Conservation (phyloP, 2,797 vertebrate genomes). For the Saguinus oedipus region DNA sequence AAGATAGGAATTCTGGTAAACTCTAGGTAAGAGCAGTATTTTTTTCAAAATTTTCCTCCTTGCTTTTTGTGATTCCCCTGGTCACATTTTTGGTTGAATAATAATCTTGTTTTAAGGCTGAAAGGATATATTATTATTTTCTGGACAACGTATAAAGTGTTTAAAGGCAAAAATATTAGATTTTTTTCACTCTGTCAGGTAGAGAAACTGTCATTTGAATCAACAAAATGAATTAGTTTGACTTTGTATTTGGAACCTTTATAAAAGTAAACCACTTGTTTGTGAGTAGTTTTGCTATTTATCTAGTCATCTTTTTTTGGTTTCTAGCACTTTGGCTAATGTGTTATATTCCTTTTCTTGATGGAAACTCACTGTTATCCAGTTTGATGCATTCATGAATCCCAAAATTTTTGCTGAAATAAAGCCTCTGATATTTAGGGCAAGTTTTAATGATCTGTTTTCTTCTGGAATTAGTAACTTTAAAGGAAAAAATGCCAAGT, state of each 20-base stretch:
- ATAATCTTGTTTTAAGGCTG: neutral
- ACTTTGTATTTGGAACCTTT: neutral
- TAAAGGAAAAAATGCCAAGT: constrained; percentile 26
- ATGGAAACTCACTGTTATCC: constrained; percentile 48
- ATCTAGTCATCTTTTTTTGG: neutral
- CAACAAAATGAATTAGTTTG: constrained; percentile 11
- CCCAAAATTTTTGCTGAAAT: constrained; percentile 46
- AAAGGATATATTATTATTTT: neutral
- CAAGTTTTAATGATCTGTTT: constrained; percentile 44
- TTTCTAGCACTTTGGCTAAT: neutral
- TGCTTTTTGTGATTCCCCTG: constrained; percentile 11
- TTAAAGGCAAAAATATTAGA: constrained; percentile 27
- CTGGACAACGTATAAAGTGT: neutral
- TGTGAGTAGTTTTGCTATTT: constrained; percentile 9
- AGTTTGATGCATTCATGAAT: constrained; percentile 36
- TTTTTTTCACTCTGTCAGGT: constrained; percentile 5
- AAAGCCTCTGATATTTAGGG: constrained; percentile 54
- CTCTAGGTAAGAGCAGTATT: neutral
- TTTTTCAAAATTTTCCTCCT: constrained; percentile 36
- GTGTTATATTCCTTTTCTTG: neutral
- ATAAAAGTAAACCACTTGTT: neutral
- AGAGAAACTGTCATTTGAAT: constrained; percentile 26
- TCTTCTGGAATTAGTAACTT: constrained; percentile 53
- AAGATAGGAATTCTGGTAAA: neutral
- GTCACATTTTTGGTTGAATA: constrained; percentile 37